Evolutionary conservation across 1,140 invertebrate species (phyloP), one percentile per base, ranked within the genome.

Genomic region (Venustaconcha ellipsiformis): DNA sequence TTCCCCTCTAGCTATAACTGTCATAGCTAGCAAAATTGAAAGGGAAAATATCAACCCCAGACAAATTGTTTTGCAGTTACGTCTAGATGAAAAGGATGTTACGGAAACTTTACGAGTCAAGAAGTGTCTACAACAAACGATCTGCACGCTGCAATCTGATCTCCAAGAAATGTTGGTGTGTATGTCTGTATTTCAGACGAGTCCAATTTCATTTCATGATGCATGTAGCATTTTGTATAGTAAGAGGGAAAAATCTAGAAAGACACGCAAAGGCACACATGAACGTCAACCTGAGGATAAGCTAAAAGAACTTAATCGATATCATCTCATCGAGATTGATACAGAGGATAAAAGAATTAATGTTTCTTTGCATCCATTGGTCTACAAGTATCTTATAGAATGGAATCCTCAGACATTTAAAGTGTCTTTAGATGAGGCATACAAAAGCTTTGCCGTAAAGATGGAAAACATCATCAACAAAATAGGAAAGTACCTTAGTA

Each of bases 31-130:
- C 20, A 63, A 18, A 69, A 14, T 13, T 75, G 30, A 64, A 64
- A 75, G 20, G 18, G 30, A 60, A 59, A 23, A 69, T 57, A 63
- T 68, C 64, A 57, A 63, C 73, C 12, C 66, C 73, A n/a, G 73
- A 75, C 23, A 62, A 20, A 14, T 57, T 75, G 17, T 57, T 8
- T 68, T 75, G 57, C 67, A 75, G 69, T 67, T 75, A 2, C 20
- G 64, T 14, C 69, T 75, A 18, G 73, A 75, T 57, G 70, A 64
- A 23, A 72, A 75, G 65, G 70, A 75, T 75, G 73, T 75, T 4
- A 69, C 67, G 1, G 30, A 62, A 30, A 58, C 23, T 26, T 14
- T 75, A 30, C 48, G 60, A n/a, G 55, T 75, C 17, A 30, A 69
- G 55, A 57, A 23, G n/a, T 68, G 66, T 26, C 64, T 75, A 18